A percentile compares a stretch with the other conserved stretches of the same genome.
Evolutionary conservation across 53 echinoderm and acorn worm species (phyloP).

Genomic region (Echinometra lucunter): DNA sequence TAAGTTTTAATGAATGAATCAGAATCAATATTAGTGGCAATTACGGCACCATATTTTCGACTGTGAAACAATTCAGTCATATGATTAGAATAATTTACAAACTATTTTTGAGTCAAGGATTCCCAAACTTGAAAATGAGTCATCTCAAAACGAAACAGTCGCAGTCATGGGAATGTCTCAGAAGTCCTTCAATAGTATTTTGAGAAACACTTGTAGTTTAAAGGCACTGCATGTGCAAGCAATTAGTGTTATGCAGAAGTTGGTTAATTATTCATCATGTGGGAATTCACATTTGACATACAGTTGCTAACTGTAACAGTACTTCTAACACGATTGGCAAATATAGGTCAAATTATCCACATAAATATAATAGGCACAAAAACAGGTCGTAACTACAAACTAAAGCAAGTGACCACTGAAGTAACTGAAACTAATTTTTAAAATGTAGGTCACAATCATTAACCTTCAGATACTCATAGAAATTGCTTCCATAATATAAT

Average conservation of each 20-base stretch:
- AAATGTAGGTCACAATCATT: too few species aligned
- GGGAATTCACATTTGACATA: background rate
- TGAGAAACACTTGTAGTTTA: background rate
- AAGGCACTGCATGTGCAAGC: background rate
- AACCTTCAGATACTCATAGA: too few species aligned
- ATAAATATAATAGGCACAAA: too few species aligned
- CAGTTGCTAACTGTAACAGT: background rate
- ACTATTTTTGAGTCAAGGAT: slow-evolving; percentile 17
- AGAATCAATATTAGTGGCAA: background rate
- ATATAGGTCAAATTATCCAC: background rate
- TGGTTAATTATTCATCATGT: too few species aligned
- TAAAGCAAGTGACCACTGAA: too few species aligned
- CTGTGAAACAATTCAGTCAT: background rate
- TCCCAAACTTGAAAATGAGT: background rate
- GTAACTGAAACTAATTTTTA: too few species aligned
- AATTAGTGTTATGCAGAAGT: background rate
- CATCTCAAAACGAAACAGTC: background rate
- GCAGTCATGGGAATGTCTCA: slow-evolving; percentile 16
- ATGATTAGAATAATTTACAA: background rate
- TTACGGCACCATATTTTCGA: background rate
- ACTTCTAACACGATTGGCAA: background rate
- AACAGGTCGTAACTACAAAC: background rate
- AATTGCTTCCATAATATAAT: too few species aligned
- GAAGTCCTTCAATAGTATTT: background rate
- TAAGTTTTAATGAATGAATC: background rate